Percentiles rank a stretch among this genome's conserved stretches.
Evolutionary conservation across 2,888 invertebrate genomes (phyloP).

Genomic region (Cerastoderma edule): DNA sequence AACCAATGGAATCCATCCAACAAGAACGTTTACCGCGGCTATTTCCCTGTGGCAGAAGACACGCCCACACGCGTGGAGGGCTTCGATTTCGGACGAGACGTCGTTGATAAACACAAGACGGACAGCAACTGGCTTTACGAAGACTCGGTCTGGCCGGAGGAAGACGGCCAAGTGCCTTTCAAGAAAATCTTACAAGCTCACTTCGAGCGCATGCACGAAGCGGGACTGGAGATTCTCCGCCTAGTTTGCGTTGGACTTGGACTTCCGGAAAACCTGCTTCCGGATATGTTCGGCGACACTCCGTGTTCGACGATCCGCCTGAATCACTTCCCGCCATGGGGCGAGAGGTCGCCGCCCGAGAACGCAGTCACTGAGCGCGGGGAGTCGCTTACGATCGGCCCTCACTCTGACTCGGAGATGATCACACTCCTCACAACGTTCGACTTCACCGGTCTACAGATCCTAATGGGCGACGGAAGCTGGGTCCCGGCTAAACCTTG

Average conservation of each 20-base stretch:
- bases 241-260: conserved; percentile 8
- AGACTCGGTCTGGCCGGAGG: conserved; percentile 18
- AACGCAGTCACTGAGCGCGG: conserved; percentile 14
- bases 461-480: conserved; percentile 7
- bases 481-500: conserved; percentile 10
- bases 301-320: conserved; percentile 12
- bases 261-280: conserved; percentile 9
- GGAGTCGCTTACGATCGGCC: conserved; percentile 13
- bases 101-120: not conserved
- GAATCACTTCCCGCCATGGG: conserved; percentile 18
- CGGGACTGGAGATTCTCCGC: conserved; percentile 13
- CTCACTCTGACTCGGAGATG: conserved; percentile 20
- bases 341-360: conserved; percentile 2
- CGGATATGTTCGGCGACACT: conserved; percentile 19
- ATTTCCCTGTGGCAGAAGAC: conserved; percentile 17
- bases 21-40: conserved; percentile 17
- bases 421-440: conserved; percentile 16
- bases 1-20: conserved; percentile 21
- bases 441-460: conserved; percentile 11
- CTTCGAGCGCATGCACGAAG: conserved; percentile 17
- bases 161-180: not conserved
- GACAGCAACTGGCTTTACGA: conserved; percentile 15
- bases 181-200: conserved; percentile 15
- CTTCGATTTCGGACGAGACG: conserved; percentile 23
- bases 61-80: conserved; percentile 16